Base-by-base conservation (phyloP, 2,113 vertebrate genomes). In the Alaudala cheleensis region DNA sequence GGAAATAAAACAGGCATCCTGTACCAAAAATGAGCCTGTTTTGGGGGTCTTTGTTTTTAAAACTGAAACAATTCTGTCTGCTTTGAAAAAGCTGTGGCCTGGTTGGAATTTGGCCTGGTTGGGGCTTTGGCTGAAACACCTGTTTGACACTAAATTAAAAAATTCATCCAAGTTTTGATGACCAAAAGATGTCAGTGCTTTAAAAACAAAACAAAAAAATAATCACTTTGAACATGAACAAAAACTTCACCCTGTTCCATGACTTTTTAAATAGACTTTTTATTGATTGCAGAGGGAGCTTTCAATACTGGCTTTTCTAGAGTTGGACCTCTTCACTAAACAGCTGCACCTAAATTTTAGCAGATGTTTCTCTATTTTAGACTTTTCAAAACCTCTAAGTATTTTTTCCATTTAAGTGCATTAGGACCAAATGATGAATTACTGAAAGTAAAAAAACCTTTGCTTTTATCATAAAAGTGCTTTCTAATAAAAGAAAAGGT, bases 341-440 rank as follows among this genome's bases (percentile, higher is more conserved):
- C 90, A 96, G 93, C 93, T 97, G 95, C 60, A 76, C 37, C 37
- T 37, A 82, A 93, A 58, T 71, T 50, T 81, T 64, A 45, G 87
- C 96, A 97, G 78, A 93, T 94, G 90, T 71, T 86, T 90, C 86
- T 71, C 62, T 73, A 57, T 95, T 93, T 90, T 25, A 29, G 66
- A 90, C 56, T 82, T 77, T 80, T 42, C 15, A 33, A 94, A 96
- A 85, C 45, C 67, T 86, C 53, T 70, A 45, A 67, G 58, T n/a
- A 65, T 91, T 90, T 83, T 81, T 81, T 81, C 34, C 25, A 19
- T 83, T 14, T 31, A 83, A 81, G 74, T 86, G 49, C 16, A 73
- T 92, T 67, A 72, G 77, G n/a, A 90, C 56, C 54, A 81, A 88
- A 44, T 81, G 76, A 40, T 66, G 64, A 64, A 73, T 78, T 87